Evolutionary conservation across 2,113 vertebrate species (phyloP), one percentile per base, ranked within the genome.

Genomic region (Tragelaphus buxtoni): DNA sequence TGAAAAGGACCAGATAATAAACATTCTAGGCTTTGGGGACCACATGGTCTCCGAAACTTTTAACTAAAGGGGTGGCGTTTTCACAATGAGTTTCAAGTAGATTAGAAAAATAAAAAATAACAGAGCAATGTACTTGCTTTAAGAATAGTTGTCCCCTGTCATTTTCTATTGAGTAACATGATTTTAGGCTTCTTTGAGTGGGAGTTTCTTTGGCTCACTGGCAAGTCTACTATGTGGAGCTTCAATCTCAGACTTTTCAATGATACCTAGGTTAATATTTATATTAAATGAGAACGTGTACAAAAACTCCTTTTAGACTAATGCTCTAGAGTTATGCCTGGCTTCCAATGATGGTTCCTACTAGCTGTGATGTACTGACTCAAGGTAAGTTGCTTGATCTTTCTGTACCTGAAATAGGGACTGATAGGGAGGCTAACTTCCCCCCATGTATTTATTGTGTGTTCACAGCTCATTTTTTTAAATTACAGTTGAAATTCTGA

Each of bases 11-110:
- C 65, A 91, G 30, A 86, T 0, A 93, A 72, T 69, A 91, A 95
- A 47, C 80, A 97, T 53, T 91, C 72, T 86, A 91, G 35, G 90
- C 55, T 92, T 89, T 86, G 61, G 91, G 72, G n/a, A 81, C 30
- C 39, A 82, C 35, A 84, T 0, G 16, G 10, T 76, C 18, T 96
- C n/a, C 81, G 45, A 76, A 89, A 74, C 56, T 76, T 94, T 51
- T 86, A 92, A 80, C 16, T 4, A 6, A 58, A 63, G 11, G 4
- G 32, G 13, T 65, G 32, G 1, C 10, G 26, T 63, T 92, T 90
- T 96, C 49, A 90, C 51, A 42, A 45, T 39, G 5, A 9, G 13
- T 92, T 95, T 53, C 9, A 47, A 77, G 81, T 11, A 90, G 11
- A 47, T 82, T 53, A 76, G 24, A 76, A 63, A 81, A 58, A 63